Percentiles rank a stretch among this genome's conserved stretches.
These are phyloP conservation scores for Antechinus flavipes DNA, from an alignment of 2,113 vertebrate genomes.

Conservation along the genomic window DNA sequence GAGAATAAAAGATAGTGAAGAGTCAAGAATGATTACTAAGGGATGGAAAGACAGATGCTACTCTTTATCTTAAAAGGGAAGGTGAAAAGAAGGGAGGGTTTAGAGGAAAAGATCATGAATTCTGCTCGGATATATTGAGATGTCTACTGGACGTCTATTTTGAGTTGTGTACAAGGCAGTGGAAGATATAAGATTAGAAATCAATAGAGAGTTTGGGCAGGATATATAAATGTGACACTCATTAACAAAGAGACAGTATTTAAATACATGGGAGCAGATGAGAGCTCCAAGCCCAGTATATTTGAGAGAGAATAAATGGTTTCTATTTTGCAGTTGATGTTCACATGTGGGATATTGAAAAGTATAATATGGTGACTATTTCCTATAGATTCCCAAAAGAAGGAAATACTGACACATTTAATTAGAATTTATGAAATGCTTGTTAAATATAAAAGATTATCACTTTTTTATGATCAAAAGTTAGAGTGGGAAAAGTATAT, in stretches of 20 bases:
- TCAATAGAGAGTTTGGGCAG: background rate
- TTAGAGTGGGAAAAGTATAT: background rate
- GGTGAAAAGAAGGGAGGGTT: background rate
- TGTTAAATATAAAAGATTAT: background rate
- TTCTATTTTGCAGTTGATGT: background rate
- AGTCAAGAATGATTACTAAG: background rate
- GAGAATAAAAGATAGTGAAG: background rate
- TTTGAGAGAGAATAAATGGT: background rate
- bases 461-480: background rate
- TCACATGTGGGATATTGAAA: background rate
- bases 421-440: background rate
- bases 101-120: background rate
- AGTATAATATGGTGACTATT: background rate
- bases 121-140: background rate
- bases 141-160: background rate
- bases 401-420: background rate
- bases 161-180: background rate
- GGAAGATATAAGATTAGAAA: background rate
- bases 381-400: background rate
- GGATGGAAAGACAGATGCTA: background rate
- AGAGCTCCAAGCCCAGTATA: background rate
- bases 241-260: background rate
- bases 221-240: background rate
- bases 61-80: background rate
- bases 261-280: background rate